A percentile compares a stretch with the other conserved stretches of the same genome.
Evolutionary conservation across 2,797 vertebrate species (phyloP).

Genomic region (Cossypha niveicapilla): DNA sequence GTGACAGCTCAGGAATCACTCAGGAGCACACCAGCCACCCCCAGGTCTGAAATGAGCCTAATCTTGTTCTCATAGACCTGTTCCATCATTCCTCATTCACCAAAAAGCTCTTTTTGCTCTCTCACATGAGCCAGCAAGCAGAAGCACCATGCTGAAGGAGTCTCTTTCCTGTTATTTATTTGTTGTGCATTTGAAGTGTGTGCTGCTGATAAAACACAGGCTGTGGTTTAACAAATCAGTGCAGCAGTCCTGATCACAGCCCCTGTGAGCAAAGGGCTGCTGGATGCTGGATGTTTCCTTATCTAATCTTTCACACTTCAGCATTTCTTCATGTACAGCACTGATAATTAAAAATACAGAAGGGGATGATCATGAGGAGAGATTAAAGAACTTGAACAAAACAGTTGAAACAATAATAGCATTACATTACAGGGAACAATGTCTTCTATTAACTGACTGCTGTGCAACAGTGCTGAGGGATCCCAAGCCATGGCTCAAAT

Average conservation of each 20-base stretch:
- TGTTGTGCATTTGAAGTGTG: background rate
- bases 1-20: background rate
- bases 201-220: background rate
- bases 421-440: background rate
- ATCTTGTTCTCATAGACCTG: background rate
- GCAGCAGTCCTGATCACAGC: background rate
- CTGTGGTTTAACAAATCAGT: conserved; percentile 25
- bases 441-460: background rate
- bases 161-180: background rate
- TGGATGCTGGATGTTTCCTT: background rate
- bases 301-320: conserved; percentile 7
- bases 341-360: background rate
- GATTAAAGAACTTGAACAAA: background rate
- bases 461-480: background rate
- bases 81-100: background rate
- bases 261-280: background rate
- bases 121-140: background rate
- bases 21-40: background rate
- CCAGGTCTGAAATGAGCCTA: background rate
- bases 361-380: background rate
- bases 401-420: background rate
- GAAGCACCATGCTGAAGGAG: background rate
- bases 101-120: background rate
- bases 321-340: background rate
- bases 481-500: background rate